A percentile compares a stretch with the other conserved stretches of the same genome.
Evolutionary conservation across 2,797 vertebrate species (phyloP).

Genomic region (Enteromius argenteus): DNA sequence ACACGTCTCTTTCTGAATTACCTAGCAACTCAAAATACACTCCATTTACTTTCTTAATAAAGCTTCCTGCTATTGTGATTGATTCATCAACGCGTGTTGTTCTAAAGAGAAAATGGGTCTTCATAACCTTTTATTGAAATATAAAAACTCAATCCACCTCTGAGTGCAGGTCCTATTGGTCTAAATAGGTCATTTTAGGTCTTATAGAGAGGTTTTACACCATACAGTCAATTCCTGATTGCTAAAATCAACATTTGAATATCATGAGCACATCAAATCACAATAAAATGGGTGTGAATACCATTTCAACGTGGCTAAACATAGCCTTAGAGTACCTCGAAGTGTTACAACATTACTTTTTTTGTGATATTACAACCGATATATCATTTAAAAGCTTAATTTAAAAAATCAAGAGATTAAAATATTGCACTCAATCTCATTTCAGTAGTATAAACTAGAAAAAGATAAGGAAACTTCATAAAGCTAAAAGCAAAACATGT

Average conservation of each 20-base stretch:
- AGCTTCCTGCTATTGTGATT: neutral
- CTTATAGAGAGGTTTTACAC: neutral
- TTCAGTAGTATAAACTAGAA: neutral
- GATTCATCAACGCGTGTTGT: neutral
- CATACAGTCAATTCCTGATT: neutral
- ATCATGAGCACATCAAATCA: neutral
- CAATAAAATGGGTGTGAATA: neutral
- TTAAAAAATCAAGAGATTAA: neutral
- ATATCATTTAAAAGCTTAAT: neutral
- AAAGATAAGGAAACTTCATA: neutral
- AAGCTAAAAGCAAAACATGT: neutral
- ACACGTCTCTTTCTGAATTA: neutral
- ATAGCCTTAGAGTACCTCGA: neutral
- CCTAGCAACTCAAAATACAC: conserved; percentile 18
- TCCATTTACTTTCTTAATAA: neutral
- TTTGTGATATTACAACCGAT: neutral
- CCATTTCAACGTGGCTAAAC: neutral
- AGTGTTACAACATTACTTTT: neutral
- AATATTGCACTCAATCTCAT: neutral
- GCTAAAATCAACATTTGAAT: neutral
- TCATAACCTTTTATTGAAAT: neutral
- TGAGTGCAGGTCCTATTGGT: neutral
- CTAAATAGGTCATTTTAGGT: neutral
- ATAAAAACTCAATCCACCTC: neutral
- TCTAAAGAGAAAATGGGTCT: neutral